These are phyloP conservation scores for Phrynocephalus vlangalii DNA, from an alignment of 2,797 vertebrate genomes.

Conservation along the genomic window DNA sequence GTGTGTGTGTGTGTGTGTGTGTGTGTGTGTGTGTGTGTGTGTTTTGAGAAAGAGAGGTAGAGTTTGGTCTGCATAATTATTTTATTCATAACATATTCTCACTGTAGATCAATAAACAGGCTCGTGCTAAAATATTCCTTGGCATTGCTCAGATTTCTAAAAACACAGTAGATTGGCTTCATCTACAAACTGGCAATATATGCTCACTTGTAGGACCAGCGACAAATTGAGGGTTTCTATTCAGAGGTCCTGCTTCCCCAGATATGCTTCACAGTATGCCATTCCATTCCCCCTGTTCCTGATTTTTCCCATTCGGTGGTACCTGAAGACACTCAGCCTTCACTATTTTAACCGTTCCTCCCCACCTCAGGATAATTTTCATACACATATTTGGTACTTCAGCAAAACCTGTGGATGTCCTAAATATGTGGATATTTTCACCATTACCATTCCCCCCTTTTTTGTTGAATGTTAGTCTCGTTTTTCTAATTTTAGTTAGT, in stretches of 20 bases:
- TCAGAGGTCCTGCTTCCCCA: no score
- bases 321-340: not conserved
- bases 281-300: not conserved
- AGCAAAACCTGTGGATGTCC: not conserved
- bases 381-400: no score
- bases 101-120: conserved; percentile 11
- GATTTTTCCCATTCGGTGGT: not conserved
- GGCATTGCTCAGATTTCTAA: conserved; percentile 19
- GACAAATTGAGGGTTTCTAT: no score
- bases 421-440: not conserved
- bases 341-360: not conserved
- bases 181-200: not conserved
- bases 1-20: not conserved
- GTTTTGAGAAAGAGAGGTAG: not conserved
- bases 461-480: no score
- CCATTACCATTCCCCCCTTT: no score
- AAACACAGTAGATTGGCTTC: not conserved
- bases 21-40: not conserved
- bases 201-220: not conserved
- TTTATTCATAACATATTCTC: not conserved
- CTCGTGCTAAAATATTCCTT: conserved; percentile 29
- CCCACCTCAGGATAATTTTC: not conserved
- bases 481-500: no score
- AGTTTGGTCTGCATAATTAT: not conserved
- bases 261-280: not conserved